Evolutionary conservation across 2,888 invertebrate species (phyloP), one percentile per base, ranked within the genome.

Genomic region (Dione juno): DNA sequence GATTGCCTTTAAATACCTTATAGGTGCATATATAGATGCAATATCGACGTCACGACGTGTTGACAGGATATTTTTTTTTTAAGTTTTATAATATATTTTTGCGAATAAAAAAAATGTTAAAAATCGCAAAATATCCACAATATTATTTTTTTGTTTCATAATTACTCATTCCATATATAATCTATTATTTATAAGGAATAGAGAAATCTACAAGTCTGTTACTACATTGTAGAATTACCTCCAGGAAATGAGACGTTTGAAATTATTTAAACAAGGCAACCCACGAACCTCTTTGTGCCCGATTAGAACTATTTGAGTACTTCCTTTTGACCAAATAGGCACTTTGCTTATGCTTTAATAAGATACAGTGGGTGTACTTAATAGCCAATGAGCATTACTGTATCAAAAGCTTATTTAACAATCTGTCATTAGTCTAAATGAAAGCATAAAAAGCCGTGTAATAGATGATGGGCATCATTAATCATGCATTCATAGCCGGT

Each of bases 401-500:
- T 75, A 77, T 76, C 74, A 77, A 77, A 77, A 78, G 75, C 70
- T 73, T 74, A 74, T 74, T 78, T 79, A 77, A 77, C 76, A 76
- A 75, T 75, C 78, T 77, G 79, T 77, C 77, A 78, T 78, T 78
- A 78, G 73, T 69, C 71, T 70, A 77, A 77, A 79, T 77, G 77
- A 78, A 75, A 75, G 76, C 74, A 77, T 76, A 77, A 78, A 78
- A 78, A 79, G 74, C 72, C 77, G 77, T 79, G 77, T 76, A 79
- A 78, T 76, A 78, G 77, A 75, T 76, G 75, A 74, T 72, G 76
- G 68, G 67, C 71, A 75, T 79, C 86, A 90, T 91, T 89, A 88
- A 89, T 91, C 89, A 88, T 79, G 82, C 84, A 88, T 88, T 86
- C 88, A 85, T 83, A 85, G 84, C 83, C 82, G 78, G 82, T 84